Base-by-base conservation (phyloP, 2,888 invertebrate genomes). In the Andricus quercusramuli region DNA sequence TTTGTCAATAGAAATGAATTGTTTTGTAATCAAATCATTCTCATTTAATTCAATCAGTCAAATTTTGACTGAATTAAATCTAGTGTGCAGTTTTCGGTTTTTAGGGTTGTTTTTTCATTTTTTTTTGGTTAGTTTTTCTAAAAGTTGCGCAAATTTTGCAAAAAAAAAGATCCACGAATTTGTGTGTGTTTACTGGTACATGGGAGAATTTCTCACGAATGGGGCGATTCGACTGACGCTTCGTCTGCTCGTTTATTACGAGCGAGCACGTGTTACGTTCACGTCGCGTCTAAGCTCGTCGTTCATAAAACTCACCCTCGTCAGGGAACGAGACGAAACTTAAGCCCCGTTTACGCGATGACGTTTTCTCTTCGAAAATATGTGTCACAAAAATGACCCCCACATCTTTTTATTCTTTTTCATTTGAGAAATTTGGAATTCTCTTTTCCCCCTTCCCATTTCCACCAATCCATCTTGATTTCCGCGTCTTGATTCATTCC, bases 221-320 rank as follows among this genome's bases (percentile, higher is more conserved):
- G 56, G n/a, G n/a, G n/a, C 51, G 32, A 74, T 74, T 74, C 29
- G 56, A 56, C 74, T 74, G 74, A 74, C 74, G 74, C 56, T 74
- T 74, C 74, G 74, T 74, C 74, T 56, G 74, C 51, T 74, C 74
- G 74, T 74, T 74, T 74, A 74, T 74, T 74, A 74, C 56, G 47
- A 37, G 56, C 32, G 32, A 74, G 56, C 74, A 74, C 74, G 74
- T 74, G 74, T 74, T 74, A 74, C 32, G 74, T 74, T 74, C 74
- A 74, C 74, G 74, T 74, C 74, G 32, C 32, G 29, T 74, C 56
- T 56, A 74, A 74, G 74, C 74, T 74, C 74, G 56, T 74, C 74
- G 74, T 74, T 74, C 74, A 74, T 74, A 74, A 74, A 74, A 74
- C 32, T 74, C 56, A 74, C 74, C 56, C 74, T 51, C 56, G 74